These are phyloP conservation scores for Trypoxylon attenuatum DNA, from an alignment of 2,888 invertebrate genomes.

Conservation along the genomic window DNA sequence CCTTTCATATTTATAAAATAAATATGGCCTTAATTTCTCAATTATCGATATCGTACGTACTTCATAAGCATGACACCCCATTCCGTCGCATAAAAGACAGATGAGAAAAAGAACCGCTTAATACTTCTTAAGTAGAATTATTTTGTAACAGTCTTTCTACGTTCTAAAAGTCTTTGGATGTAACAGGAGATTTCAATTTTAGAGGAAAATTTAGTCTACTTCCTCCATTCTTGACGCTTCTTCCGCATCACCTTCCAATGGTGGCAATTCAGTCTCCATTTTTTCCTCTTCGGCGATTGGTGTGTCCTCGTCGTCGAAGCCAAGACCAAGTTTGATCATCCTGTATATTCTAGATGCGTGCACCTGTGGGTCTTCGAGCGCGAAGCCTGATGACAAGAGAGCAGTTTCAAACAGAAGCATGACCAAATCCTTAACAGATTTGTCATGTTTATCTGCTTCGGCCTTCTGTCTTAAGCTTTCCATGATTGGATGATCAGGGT, in stretches of 20 bases:
- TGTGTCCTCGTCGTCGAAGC: slow-evolving; percentile 96
- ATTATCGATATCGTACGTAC: not conserved
- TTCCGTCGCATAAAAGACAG: slow-evolving; percentile 24
- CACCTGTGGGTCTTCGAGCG: slow-evolving; percentile 94
- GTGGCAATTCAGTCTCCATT: slow-evolving; percentile 72
- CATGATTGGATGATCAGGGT: slow-evolving; percentile 96
- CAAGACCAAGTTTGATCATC: slow-evolving; percentile 99
- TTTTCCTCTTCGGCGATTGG: slow-evolving; percentile 81
- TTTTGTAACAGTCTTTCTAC: slow-evolving; percentile 50
- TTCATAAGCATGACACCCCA: slow-evolving; percentile 21
- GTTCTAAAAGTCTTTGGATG: slow-evolving; percentile 54
- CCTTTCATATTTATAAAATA: slow-evolving; percentile 23
- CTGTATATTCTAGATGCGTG: slow-evolving; percentile 97
- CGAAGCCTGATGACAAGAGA: slow-evolving; percentile 96
- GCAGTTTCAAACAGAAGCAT: slow-evolving; percentile 97
- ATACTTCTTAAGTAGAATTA: slow-evolving; percentile 32
- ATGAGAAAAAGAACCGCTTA: slow-evolving; percentile 7
- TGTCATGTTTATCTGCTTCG: slow-evolving; percentile 98
- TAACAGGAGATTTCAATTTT: slow-evolving; percentile 20
- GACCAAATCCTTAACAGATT: slow-evolving; percentile 97
- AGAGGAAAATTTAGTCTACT: slow-evolving; percentile 87
- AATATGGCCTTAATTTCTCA: slow-evolving; percentile 17
- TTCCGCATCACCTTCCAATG: slow-evolving; percentile 89
- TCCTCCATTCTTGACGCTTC: slow-evolving; percentile 99
- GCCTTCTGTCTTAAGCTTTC: slow-evolving; percentile 93